These are phyloP conservation scores for Tringa solitaria DNA, from an alignment of 2,113 vertebrate genomes.

Conservation along the genomic window DNA sequence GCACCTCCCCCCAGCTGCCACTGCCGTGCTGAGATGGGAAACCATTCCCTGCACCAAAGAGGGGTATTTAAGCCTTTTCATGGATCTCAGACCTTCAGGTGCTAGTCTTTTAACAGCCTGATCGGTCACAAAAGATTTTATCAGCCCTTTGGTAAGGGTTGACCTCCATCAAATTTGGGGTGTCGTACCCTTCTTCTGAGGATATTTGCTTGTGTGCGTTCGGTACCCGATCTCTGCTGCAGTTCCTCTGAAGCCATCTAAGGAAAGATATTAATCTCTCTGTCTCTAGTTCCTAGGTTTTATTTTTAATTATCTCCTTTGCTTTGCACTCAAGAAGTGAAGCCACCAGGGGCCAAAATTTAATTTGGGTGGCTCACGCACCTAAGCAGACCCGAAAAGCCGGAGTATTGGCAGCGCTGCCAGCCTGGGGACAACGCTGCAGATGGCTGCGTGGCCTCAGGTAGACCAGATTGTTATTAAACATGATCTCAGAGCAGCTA, in stretches of 20 bases:
- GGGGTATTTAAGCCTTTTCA: not conserved
- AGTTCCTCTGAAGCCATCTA: not conserved
- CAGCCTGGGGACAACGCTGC: not conserved
- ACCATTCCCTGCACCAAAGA: not conserved
- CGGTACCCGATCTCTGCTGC: not conserved
- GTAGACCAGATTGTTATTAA: not conserved
- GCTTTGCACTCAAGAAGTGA: not conserved
- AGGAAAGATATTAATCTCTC: not conserved
- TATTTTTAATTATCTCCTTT: not conserved
- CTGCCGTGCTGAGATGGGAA: fast-evolving
- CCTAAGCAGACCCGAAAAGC: not conserved
- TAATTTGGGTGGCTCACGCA: not conserved
- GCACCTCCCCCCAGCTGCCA: not conserved
- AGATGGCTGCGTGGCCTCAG: not conserved
- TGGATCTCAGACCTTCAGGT: not conserved
- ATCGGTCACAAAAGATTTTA: not conserved
- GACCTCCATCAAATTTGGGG: not conserved
- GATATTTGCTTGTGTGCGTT: not conserved
- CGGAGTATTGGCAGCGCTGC: not conserved
- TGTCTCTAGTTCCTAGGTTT: not conserved
- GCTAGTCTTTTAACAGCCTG: not conserved
- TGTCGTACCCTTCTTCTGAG: not conserved
- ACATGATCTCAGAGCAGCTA: not conserved
- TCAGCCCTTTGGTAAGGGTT: not conserved
- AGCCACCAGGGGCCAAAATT: not conserved